Evolutionary conservation across 2,113 vertebrate genomes (phyloP).

Genomic region (Nycticebus coucang): DNA sequence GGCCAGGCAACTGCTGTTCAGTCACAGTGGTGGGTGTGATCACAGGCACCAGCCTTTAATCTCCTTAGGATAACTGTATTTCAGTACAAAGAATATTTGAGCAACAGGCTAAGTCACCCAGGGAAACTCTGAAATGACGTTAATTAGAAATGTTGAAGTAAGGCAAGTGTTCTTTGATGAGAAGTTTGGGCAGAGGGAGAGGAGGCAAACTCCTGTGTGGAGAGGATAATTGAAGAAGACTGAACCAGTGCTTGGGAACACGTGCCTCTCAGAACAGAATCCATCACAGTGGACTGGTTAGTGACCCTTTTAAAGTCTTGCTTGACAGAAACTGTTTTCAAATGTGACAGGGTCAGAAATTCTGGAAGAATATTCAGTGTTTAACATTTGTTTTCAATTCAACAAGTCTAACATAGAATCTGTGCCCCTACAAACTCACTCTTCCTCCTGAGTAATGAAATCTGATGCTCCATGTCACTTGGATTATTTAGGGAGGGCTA

Average conservation of each 20-base stretch:
- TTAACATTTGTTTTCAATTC: not conserved
- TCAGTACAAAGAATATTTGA: conserved; percentile 31
- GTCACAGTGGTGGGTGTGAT: not conserved
- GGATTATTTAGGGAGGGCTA: not conserved
- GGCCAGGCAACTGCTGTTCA: not conserved
- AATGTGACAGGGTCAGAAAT: not conserved
- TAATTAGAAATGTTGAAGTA: conserved; percentile 20
- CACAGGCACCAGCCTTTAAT: not conserved
- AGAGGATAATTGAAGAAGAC: not conserved
- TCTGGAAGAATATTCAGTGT: not conserved
- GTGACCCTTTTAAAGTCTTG: not conserved
- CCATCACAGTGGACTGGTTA: not conserved
- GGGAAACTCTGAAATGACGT: not conserved
- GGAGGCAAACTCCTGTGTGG: not conserved
- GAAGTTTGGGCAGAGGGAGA: not conserved
- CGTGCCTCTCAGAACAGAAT: not conserved
- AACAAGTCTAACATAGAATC: not conserved
- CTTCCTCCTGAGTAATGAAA: not conserved
- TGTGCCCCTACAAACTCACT: not conserved
- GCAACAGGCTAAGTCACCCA: not conserved
- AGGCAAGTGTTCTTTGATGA: not conserved
- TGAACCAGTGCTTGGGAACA: not conserved
- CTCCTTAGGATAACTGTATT: not conserved
- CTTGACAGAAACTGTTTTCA: not conserved
- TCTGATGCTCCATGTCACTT: not conserved